Evolutionary conservation across 2,888 invertebrate species (phyloP).

Genomic region (Chromoteleia sp.): DNA sequence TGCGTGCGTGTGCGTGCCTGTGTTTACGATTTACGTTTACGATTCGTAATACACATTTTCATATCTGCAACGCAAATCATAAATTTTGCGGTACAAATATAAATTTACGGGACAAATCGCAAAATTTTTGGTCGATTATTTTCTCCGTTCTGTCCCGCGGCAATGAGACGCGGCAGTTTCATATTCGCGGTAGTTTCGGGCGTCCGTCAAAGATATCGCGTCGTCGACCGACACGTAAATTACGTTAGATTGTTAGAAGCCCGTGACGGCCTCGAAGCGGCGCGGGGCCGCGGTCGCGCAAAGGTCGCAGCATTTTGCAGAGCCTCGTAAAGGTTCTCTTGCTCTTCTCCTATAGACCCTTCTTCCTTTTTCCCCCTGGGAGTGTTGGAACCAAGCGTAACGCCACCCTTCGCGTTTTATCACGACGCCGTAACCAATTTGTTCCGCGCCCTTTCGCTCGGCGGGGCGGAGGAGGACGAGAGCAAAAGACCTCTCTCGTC

Average conservation of each 20-base stretch:
- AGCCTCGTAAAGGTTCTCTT: slow-evolving; percentile 53
- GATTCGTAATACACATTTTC: slow-evolving; percentile 3
- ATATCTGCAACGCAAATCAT: background rate
- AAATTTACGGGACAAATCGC: background rate
- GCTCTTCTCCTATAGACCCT: slow-evolving; percentile 7
- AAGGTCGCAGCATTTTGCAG: slow-evolving; percentile 62
- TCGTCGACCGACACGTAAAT: slow-evolving; percentile 40
- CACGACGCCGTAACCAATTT: slow-evolving; percentile 63
- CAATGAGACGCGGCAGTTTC: background rate
- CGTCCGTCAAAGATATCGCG: slow-evolving; percentile 44
- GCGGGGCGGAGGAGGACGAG: background rate
- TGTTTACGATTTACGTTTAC: slow-evolving; percentile 5
- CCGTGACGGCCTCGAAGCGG: slow-evolving; percentile 30
- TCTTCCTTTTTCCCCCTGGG: slow-evolving; percentile 17
- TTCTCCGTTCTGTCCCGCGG: background rate
- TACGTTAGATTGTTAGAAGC: slow-evolving; percentile 36
- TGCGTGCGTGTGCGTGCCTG: too few species aligned
- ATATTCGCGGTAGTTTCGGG: slow-evolving; percentile 7
- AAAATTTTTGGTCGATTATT: background rate
- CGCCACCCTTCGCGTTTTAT: slow-evolving; percentile 56
- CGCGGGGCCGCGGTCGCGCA: slow-evolving; percentile 37
- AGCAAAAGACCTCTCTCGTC: slow-evolving; percentile 8
- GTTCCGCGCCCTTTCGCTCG: slow-evolving; percentile 57
- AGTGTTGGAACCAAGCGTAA: slow-evolving; percentile 22
- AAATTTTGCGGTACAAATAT: too few species aligned